Evolutionary conservation across 2,888 invertebrate species (phyloP), one percentile per base, ranked within the genome.

Genomic region (Tolmerus cingulatus): DNA sequence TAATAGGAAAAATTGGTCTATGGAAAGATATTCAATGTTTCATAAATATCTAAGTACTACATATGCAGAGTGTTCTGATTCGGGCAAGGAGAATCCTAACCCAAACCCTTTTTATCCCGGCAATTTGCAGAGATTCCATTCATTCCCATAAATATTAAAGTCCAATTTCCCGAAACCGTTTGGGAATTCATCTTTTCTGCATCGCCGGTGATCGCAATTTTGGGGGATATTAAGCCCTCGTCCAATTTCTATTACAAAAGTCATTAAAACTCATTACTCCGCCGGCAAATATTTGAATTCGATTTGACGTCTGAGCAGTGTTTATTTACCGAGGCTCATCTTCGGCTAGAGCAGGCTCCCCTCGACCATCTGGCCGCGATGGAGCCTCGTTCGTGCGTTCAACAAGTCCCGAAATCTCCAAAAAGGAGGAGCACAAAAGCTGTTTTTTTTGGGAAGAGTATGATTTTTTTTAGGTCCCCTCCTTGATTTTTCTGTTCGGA

Each of bases 261-360:
- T 74, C 43, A 66, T 74, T 84, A 84, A 84, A 84, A 74, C 74
- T 84, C 34, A 84, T 84, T 84, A 84, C 74, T 37, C 40, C 19
- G 23, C 12, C 40, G 19, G 66, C 51, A 84, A 84, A 84, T 84
- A 84, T 84, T 84, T 84, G 84, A 66, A 74, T 84, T 84, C 84
- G 43, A 84, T 84, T 74, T 43, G 74, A 84, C 37, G 82, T 66
- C 84, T 84, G 81, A 27, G 30, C 55, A 34, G 23, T 30, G 16
- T 78, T 43, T 76, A 43, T 57, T 82, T 82, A 40, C 19, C 27
- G 34, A n/a, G 74, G n/a, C 74, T 34, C 27, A 76, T 76, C 40
- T 37, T 76, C 76, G 7, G 76, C n/a, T 76, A 34, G 37, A 34
- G 30, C n/a, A 34, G 76, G 16, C 76, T 16, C 27, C 30, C 76